Conservation (phyloP, 2,113 vertebrate species). For the Chionomys nivalis region DNA sequence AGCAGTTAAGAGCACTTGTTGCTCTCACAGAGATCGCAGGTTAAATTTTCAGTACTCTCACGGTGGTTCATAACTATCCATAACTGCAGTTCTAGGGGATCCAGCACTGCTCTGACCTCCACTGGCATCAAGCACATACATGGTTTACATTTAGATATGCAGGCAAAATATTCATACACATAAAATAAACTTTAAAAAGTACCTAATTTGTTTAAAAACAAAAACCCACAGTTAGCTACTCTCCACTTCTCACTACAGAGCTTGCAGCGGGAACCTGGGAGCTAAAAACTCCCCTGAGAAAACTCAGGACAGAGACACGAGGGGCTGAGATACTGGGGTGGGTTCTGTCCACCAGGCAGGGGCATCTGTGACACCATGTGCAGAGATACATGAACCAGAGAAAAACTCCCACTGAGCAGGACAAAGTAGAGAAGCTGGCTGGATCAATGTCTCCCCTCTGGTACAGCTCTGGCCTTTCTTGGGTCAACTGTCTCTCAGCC, state of each 20-base stretch:
- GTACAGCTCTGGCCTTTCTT: not conserved
- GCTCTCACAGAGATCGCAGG: not conserved
- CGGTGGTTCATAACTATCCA: not conserved
- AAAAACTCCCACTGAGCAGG: not conserved
- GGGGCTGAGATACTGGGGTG: not conserved
- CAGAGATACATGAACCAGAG: not conserved
- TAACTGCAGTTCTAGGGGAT: not conserved
- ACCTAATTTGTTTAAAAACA: not conserved
- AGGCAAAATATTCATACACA: not conserved
- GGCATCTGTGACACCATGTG: not conserved
- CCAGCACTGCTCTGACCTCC: not conserved
- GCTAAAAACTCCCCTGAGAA: not conserved
- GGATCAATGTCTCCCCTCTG: not conserved
- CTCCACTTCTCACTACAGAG: not conserved
- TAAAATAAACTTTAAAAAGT: not conserved
- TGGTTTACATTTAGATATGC: not conserved
- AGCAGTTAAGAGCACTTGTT: not conserved
- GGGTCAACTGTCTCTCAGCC: not conserved
- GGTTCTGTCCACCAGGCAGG: not conserved
- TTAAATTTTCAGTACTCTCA: not conserved
- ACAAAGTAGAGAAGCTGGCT: not conserved
- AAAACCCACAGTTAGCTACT: not conserved
- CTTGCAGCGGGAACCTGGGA: not conserved
- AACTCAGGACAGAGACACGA: not conserved
- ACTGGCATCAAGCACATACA: not conserved